Evolutionary conservation across 2,113 vertebrate species (phyloP).

Genomic region (Tamias sibiricus): DNA sequence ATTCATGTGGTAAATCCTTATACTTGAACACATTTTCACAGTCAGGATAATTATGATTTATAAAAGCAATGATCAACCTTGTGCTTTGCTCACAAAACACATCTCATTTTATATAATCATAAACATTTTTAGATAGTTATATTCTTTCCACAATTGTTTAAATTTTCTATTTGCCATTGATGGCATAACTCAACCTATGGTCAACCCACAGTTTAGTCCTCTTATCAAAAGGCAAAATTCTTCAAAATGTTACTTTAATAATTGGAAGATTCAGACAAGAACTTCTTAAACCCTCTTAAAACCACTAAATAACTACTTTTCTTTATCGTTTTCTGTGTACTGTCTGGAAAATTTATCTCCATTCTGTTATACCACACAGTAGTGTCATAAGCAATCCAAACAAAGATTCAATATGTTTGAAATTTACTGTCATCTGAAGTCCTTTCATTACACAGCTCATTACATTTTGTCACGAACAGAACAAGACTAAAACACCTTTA

Average conservation of each 20-base stretch:
- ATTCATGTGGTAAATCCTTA: not conserved
- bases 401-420: not conserved
- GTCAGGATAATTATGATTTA: not conserved
- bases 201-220: not conserved
- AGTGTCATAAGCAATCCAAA: not conserved
- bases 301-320: not conserved
- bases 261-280: not conserved
- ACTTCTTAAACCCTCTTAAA: not conserved
- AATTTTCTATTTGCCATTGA: not conserved
- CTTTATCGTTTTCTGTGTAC: not conserved
- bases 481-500: not conserved
- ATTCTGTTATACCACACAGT: not conserved
- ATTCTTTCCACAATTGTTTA: not conserved
- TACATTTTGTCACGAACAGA: not conserved
- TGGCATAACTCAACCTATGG: not conserved
- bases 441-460: not conserved
- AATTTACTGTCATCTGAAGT: not conserved
- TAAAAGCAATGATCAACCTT: not conserved
- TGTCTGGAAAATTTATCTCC: not conserved
- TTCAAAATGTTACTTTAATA: not conserved
- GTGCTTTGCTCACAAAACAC: not conserved
- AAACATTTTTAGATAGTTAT: not conserved
- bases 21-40: not conserved
- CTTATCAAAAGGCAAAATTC: not conserved
- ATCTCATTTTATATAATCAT: not conserved